Evolutionary conservation across 2,797 vertebrate species (phyloP), one percentile per base, ranked within the genome.

Genomic region (Fratercula arctica): DNA sequence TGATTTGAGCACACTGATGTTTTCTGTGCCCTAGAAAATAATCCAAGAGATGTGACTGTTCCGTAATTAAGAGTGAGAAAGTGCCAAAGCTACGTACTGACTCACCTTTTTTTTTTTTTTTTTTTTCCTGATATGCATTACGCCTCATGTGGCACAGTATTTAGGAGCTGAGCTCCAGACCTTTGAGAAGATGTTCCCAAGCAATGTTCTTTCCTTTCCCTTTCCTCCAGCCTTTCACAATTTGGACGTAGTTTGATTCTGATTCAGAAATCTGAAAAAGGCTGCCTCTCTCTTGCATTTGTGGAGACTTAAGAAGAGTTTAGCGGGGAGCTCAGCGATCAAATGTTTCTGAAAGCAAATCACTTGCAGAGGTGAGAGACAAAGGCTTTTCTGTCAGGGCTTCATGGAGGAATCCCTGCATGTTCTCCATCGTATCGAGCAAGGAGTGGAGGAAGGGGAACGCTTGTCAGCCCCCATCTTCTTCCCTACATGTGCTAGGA

Each of bases 11-110:
- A 41, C 12, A 4, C 59, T 51, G 3, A 33, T n/a, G 15, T 82
- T 85, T 96, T 87, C 50, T 87, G 17, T 82, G 51, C 33, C 43
- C 26, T 74, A 69, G 59, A 87, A 90, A 89, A 92, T 43, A 76
- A 50, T 83, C 24, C 28, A 41, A 75, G 67, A 82, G 35, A 41
- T 56, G 9, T n/a, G 23, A 60, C 70, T 39, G 5, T 37, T 81
- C 68, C 86, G 26, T 68, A 64, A n/a, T 60, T 80, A 74, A 74
- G 46, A 41, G 35, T n/a, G 26, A 24, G 53, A 23, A 89, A 85
- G 31, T 66, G 33, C 63, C 29, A 66, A 41, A 89, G 50, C 33
- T 87, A 10, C 16, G 14, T 61, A 33, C 20, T 20, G 43, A 64
- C 18, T 51, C 19, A 2, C 43, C 19, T 81, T 56, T 56, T 64